Base-by-base conservation (phyloP, 2,888 invertebrate genomes). In the Tridacna gigas region DNA sequence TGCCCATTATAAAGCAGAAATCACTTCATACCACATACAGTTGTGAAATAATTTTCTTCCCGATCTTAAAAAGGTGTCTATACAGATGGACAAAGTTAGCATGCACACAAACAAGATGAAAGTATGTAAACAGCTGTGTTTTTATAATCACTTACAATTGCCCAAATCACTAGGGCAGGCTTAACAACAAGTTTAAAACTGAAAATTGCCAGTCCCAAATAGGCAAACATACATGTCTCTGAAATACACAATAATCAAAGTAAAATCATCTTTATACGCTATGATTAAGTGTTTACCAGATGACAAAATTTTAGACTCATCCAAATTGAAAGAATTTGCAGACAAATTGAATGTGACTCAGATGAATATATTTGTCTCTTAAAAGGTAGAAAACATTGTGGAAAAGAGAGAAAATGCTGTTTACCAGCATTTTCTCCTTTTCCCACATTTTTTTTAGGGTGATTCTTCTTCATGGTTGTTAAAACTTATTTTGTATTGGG, bases 191-290 rank as follows among this genome's bases (percentile, higher is more conserved):
- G 98, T 90, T 97, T 97, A 95, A 99, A 99, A 93, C 99, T 99
- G 95, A 97, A 98, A 92, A 99, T 96, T 47, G 98, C 98, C 91
- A 99, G 95, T 77, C 98, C 99, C 81, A 99, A 96, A 94, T 99
- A 99, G 7, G 99, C 99, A 96, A 99, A 99, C 0, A 99, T 99
- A 95, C 99, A 99, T 0, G 99, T 99, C 95, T 99, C 99, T 90
- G 98, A 81, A 92, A 93, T 63, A 65, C 28, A 47, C n/a, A 66
- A 51, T 37, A 37, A 37, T 37, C 37, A 37, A 37, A 37, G 37
- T 37, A 4, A 37, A 37, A 37, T 37, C 37, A n/a, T n/a, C n/a
- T n/a, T n/a, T n/a, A n/a, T n/a, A n/a, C n/a, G n/a, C n/a, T n/a
- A n/a, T n/a, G n/a, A n/a, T n/a, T n/a, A n/a, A n/a, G n/a, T n/a